Evolutionary conservation across 2,113 vertebrate genomes (phyloP).

Genomic region (Lota lota): DNA sequence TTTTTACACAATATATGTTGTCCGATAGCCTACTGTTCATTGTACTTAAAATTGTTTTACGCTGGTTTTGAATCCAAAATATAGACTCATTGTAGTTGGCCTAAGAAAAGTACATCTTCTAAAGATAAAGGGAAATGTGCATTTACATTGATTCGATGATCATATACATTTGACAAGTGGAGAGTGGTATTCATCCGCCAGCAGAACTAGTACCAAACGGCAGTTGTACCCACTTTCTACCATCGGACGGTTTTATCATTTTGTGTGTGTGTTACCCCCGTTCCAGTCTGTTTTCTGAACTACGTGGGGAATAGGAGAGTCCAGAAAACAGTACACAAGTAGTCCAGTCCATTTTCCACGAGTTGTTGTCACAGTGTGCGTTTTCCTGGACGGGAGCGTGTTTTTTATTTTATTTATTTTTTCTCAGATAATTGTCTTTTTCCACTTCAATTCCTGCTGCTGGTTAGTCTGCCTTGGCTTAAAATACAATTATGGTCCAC

Average conservation of each 20-base stretch:
- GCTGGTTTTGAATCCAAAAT: constrained; percentile 38
- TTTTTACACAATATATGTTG: constrained; percentile 65
- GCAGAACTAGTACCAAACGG: constrained; percentile 77
- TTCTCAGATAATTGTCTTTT: not conserved
- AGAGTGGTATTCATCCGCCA: constrained; percentile 72
- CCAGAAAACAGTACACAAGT: too few species aligned
- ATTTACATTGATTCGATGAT: constrained; percentile 50
- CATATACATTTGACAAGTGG: constrained; percentile 48
- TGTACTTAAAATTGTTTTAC: constrained; percentile 37
- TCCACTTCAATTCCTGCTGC: constrained; percentile 24
- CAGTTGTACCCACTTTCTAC: constrained; percentile 40
- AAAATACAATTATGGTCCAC: constrained; percentile 35
- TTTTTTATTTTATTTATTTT: not conserved
- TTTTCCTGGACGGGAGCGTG: not conserved
- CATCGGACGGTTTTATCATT: constrained; percentile 8
- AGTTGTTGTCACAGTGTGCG: too few species aligned
- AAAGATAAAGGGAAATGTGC: constrained; percentile 49
- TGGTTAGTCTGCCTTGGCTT: constrained; percentile 26
- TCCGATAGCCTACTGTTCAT: constrained; percentile 43
- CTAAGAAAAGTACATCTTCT: constrained; percentile 31
- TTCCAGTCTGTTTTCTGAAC: too few species aligned
- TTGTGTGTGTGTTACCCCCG: too few species aligned
- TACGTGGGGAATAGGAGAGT: too few species aligned
- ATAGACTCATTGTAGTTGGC: constrained; percentile 39
- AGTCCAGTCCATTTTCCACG: too few species aligned